Base-by-base conservation (phyloP, 2,113 vertebrate genomes). In the Salvator merianae region DNA sequence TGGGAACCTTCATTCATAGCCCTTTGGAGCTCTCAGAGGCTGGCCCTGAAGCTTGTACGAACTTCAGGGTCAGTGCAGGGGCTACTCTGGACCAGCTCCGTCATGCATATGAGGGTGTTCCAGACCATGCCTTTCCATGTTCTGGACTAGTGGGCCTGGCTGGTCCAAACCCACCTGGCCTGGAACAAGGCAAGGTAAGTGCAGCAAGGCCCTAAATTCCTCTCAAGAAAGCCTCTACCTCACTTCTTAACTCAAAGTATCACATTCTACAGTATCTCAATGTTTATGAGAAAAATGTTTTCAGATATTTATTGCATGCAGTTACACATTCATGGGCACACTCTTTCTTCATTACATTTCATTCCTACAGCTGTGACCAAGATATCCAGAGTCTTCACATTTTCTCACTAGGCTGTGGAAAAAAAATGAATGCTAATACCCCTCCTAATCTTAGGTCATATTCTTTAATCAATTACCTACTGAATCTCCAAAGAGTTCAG, bases 391-490 rank as follows among this genome's bases (percentile, higher is more conserved):
- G 55, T 55, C 55, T 74, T 77, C 34, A 55, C 26, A 59, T 77
- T 84, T 77, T 77, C 63, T 84, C 34, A 28, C 59, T 68, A 26
- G 1, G 36, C 40, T 70, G 32, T 59, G 63, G 55, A 34, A 55
- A 34, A 55, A 70, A 65, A 84, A 84, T 50, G 34, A 84, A 32
- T 69, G 7, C 18, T 55, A 38, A 70, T 84, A 68, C 32, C 4
- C 62, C 34, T 7, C 36, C 9, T 36, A 32, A 20, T 84, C 34
- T 20, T 74, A 77, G 40, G 70, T 26, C 77, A 66, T 6, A 43
- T 65, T 77, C 43, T 84, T 84, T 63, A 84, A 84, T 77, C 73
- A 84, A 24, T 63, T 77, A 69, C 82, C 43, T 38, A 76, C 82
- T 84, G 74, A 26, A 65, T 59, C 65, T 70, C 75, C 40, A 70